phyloP scores from a whole-genome alignment of 2,888 invertebrate genomes.

The Cephus spinipes region DNA sequence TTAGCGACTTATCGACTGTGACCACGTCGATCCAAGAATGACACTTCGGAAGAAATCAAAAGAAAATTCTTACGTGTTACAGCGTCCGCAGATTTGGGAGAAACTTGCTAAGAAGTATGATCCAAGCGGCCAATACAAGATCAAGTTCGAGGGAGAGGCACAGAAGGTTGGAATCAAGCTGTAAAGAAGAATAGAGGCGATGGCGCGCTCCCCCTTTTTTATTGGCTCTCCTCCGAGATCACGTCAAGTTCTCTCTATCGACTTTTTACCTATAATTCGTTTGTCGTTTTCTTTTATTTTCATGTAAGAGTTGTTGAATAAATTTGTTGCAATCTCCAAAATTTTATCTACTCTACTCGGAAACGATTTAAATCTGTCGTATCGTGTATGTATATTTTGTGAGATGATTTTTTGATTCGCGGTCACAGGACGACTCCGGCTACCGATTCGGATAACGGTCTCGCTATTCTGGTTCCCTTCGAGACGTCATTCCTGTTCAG shows the following conservation, averaged over 20 bases:
- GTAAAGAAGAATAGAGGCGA: conserved; percentile 27
- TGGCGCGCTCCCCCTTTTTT: conserved; percentile 18
- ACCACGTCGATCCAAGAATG: no score
- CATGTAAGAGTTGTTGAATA: no score
- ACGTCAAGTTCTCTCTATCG: conserved; percentile 27
- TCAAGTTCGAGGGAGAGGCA: conserved; percentile 73
- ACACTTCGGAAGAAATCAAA: background rate
- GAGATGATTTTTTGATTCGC: no score
- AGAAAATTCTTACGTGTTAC: conserved; percentile 10
- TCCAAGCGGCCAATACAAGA: conserved; percentile 74
- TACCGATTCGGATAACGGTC: no score
- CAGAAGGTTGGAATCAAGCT: conserved; percentile 51
- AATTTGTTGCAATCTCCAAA: no score
- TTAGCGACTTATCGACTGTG: no score
- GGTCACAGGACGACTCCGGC: no score
- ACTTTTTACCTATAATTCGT: background rate
- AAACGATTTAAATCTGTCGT: no score
- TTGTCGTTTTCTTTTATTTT: background rate
- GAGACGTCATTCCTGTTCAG: no score
- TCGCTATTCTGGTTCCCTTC: no score
- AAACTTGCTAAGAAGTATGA: conserved; percentile 78
- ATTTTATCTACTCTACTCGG: no score
- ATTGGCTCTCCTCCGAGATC: conserved; percentile 21
- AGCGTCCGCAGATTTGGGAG: conserved; percentile 72
- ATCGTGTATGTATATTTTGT: no score